These are phyloP conservation scores for Nothobranchius furzeri DNA, from an alignment of 2,113 vertebrate species.

Conservation along the genomic window DNA sequence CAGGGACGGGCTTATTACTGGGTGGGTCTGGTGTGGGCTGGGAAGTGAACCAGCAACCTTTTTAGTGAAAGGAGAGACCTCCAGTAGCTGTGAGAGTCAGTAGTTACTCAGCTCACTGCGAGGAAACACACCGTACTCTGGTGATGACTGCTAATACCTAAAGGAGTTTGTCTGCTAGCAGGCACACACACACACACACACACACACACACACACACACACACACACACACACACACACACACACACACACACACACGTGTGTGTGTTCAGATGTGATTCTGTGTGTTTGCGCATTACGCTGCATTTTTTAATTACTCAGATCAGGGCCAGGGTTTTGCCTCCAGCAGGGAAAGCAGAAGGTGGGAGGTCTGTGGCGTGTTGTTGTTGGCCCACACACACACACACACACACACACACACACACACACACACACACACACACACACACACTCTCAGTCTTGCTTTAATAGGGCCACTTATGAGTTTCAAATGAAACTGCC, in stretches of 20 bases:
- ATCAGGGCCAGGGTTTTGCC: constrained; percentile 50
- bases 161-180: constrained; percentile 31
- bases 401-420: neutral
- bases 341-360: constrained; percentile 8
- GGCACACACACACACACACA: neutral
- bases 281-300: constrained; percentile 28
- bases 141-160: constrained; percentile 58
- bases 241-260: neutral
- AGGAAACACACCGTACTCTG: constrained; percentile 47
- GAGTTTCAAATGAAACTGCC: constrained; percentile 37
- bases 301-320: constrained; percentile 59
- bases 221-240: constrained; percentile 1
- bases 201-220: neutral
- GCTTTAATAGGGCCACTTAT: constrained; percentile 33
- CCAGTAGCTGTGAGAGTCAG: constrained; percentile 25
- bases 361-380: neutral
- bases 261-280: constrained; percentile 3
- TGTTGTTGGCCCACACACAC: constrained; percentile 12
- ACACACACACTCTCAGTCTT: constrained; percentile 8
- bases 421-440: constrained; percentile 2
- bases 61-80: too few relatives aligned
- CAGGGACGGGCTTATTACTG: too few relatives aligned
- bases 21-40: neutral
- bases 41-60: neutral
- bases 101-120: constrained; percentile 39